phyloP scores from a whole-genome alignment of 2,888 invertebrate genomes.

The Phortica okadai region DNA sequence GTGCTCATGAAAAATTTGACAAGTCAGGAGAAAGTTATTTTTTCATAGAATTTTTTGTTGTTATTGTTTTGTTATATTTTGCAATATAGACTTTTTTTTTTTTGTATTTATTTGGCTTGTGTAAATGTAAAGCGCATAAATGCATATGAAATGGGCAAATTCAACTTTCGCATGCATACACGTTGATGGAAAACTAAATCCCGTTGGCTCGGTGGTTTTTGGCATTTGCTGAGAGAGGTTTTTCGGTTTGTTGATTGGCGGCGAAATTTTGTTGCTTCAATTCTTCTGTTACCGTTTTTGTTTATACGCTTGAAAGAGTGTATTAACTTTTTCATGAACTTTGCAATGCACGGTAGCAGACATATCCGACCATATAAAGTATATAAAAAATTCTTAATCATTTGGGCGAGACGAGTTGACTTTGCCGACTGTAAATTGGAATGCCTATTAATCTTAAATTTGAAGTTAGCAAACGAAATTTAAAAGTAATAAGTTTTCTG shows the following conservation, averaged over 20 bases:
- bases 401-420: too few species aligned
- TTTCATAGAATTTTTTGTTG: not conserved
- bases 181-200: constrained; percentile 64
- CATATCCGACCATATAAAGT: constrained; percentile 47
- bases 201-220: constrained; percentile 55
- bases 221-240: constrained; percentile 41
- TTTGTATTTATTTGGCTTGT: not conserved
- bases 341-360: too few species aligned
- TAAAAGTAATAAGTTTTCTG: too few species aligned
- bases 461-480: too few species aligned
- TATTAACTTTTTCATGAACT: too few species aligned
- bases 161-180: constrained; percentile 36
- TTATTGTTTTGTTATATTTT: not conserved
- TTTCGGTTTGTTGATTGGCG: not conserved
- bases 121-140: not conserved
- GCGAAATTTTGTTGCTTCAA: not conserved
- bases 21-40: constrained; percentile 2
- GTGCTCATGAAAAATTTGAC: constrained; percentile 27
- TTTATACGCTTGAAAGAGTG: too few species aligned
- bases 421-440: too few species aligned
- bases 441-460: too few species aligned
- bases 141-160: constrained; percentile 13
- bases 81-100: not conserved
- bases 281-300: too few species aligned
- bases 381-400: too few species aligned